These are phyloP conservation scores for Pyrrhia umbra DNA, from an alignment of 2,888 invertebrate species.

Conservation along the genomic window DNA sequence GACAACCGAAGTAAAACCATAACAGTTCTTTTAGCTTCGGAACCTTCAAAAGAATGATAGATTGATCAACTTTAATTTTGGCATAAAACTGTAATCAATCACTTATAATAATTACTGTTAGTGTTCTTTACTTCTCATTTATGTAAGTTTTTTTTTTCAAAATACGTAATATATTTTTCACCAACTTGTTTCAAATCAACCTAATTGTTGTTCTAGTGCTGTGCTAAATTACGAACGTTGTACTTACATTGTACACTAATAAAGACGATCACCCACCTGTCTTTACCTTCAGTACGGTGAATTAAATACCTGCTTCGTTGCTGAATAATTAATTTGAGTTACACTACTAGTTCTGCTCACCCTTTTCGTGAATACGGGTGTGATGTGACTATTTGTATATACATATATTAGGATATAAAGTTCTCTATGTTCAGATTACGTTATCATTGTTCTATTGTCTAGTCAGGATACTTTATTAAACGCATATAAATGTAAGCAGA, in stretches of 20 bases:
- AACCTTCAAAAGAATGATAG: no score
- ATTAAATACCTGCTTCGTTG: conserved; percentile 1
- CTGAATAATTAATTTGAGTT: background rate
- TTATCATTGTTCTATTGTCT: conserved; percentile 9
- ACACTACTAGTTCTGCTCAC: background rate
- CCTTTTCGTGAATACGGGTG: background rate
- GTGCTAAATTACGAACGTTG: background rate
- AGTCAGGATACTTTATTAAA: conserved; percentile 28
- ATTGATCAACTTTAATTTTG: no score
- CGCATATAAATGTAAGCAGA: conserved; percentile 52
- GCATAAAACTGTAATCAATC: no score
- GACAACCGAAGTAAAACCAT: no score
- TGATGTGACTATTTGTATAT: background rate
- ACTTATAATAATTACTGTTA: no score
- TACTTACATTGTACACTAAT: background rate
- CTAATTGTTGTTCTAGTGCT: background rate
- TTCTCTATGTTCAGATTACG: background rate
- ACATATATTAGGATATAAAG: background rate
- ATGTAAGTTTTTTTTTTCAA: no score
- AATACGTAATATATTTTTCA: background rate
- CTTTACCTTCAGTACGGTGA: background rate
- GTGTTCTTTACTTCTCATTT: no score
- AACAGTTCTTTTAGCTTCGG: no score
- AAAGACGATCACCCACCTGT: background rate
- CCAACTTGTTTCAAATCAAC: background rate